Percentiles rank a stretch among this genome's conserved stretches.
phyloP scores from a whole-genome alignment of 2,888 invertebrate species.

The Drosophila leonis region DNA sequence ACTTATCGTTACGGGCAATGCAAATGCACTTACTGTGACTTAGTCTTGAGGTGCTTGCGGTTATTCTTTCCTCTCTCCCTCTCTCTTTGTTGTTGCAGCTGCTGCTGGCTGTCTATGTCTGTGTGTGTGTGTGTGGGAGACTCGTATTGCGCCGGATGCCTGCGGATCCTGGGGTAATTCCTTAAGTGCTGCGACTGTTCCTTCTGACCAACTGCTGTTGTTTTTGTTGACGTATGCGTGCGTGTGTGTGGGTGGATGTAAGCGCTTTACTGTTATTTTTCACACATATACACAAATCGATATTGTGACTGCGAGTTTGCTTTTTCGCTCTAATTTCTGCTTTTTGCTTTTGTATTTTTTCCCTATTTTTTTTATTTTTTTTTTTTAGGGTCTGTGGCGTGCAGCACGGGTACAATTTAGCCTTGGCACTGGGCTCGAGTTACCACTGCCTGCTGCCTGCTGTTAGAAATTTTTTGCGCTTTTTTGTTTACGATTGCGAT shows the following conservation, averaged over 20 bases:
- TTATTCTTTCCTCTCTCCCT: slow-evolving; percentile 16
- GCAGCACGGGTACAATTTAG: slow-evolving; percentile 41
- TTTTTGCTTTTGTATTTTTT: slow-evolving; percentile 11
- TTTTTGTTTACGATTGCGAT: slow-evolving; percentile 58
- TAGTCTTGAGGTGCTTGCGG: slow-evolving; percentile 45
- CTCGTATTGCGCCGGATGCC: slow-evolving; percentile 35
- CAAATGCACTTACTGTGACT: slow-evolving; percentile 69
- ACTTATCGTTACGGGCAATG: slow-evolving; percentile 55
- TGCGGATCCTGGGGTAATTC: slow-evolving; percentile 54
- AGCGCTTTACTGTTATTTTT: slow-evolving; percentile 72
- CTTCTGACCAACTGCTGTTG: slow-evolving; percentile 47
- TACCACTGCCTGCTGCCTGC: slow-evolving; percentile 30
- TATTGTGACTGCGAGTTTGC: slow-evolving; percentile 56
- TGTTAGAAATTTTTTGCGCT: slow-evolving; percentile 37
- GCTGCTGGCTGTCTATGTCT: slow-evolving; percentile 4
- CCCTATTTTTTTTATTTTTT: slow-evolving; percentile 16
- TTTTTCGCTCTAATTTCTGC: slow-evolving; percentile 37
- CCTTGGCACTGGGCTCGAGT: slow-evolving; percentile 62
- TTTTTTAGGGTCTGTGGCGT: slow-evolving; percentile 21
- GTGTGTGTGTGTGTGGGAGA: slow-evolving; percentile 4
- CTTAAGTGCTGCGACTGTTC: slow-evolving; percentile 41
- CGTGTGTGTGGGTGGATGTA: slow-evolving; percentile 49
- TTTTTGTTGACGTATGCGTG: slow-evolving; percentile 34
- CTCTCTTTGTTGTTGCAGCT: slow-evolving; percentile 22
- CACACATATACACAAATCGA: slow-evolving; percentile 80